Evolutionary conservation across 2,113 vertebrate species (phyloP), one percentile per base, ranked within the genome.

Genomic region (Pachypanchax playfairii): DNA sequence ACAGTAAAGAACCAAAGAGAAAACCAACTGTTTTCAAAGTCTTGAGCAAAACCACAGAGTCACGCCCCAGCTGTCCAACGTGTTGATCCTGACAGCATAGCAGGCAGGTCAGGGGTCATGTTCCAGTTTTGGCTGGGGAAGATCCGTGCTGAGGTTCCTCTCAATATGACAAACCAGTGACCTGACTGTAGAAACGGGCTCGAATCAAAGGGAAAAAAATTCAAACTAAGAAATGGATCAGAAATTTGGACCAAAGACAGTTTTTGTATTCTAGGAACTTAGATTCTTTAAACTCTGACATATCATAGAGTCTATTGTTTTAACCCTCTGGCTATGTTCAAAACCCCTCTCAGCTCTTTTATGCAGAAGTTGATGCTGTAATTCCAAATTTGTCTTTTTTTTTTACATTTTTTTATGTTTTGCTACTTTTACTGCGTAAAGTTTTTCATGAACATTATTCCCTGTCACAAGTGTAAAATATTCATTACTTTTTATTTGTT

Each of bases 1-100:
- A 62, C 38, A 43, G 33, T 1, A n/a, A 61, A 38, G 21, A 64
- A 4, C 60, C n/a, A 24, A 31, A 35, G 41, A 60, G 43, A 28
- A 74, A 28, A 55, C 3, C 36, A 24, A 59, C 41, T 41, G 41
- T 39, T 63, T 47, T 51, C 58, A 79, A 48, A 50, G 75, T 73
- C 80, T 77, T 67, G 69, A 56, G 60, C 26, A 43, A 49, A 65
- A 67, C 64, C 77, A 71, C 78, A 12, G 65, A 73, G 50, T 68
- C 36, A 5, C 70, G 69, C 65, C 28, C 47, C 80, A 63, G 70
- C 76, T 78, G 79, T 66, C 81, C 73, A 53, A 77, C 63, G 77
- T 83, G 81, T 85, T 85, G 68, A 84, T 87, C 75, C 76, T 80
- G 75, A 85, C 77, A 75, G 69, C 64, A 20, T 68, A 69, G 70